Conservation (phyloP, 2,888 invertebrate species). For the Sinodicranocentrus sp. region DNA sequence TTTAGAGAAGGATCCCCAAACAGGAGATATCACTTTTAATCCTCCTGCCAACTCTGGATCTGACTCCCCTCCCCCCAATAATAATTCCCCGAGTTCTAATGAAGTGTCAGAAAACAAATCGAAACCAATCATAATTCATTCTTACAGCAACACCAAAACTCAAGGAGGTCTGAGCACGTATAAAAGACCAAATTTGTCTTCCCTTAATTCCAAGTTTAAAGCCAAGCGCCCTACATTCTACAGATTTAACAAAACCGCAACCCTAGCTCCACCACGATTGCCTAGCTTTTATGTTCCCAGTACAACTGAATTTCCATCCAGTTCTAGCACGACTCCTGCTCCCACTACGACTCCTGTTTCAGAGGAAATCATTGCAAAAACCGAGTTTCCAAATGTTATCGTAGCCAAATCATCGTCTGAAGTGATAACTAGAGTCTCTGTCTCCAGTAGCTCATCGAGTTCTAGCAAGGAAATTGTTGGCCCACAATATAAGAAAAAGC, state of each 20-base stretch:
- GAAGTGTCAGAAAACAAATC: slow-evolving; percentile 66
- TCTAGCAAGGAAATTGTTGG: slow-evolving; percentile 56
- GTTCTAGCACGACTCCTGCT: slow-evolving; percentile 33
- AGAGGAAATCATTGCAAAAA: slow-evolving; percentile 1
- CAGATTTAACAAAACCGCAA: slow-evolving; percentile 72
- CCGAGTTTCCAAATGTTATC: slow-evolving; percentile 63
- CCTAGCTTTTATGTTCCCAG: slow-evolving; percentile 74
- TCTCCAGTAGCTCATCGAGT: slow-evolving; percentile 26
- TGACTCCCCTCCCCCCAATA: slow-evolving; percentile 26
- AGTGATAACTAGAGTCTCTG: slow-evolving; percentile 53
- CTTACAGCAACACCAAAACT: slow-evolving; percentile 74
- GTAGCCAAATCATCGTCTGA: slow-evolving; percentile 59
- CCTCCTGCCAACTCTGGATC: slow-evolving; percentile 51
- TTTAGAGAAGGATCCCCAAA: slow-evolving; percentile 75
- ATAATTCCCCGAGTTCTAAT: slow-evolving; percentile 41
- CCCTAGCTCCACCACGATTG: slow-evolving; percentile 73
- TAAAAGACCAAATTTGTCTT: slow-evolving; percentile 49
- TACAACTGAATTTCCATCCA: slow-evolving; percentile 58
- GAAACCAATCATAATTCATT: slow-evolving; percentile 74
- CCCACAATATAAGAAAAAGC: slow-evolving; percentile 53
- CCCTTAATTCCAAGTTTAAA: slow-evolving; percentile 70
- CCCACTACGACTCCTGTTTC: slow-evolving; percentile 12
- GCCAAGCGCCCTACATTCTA: slow-evolving; percentile 75
- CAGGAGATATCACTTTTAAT: slow-evolving; percentile 74
- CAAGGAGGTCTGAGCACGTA: slow-evolving; percentile 70